Evolutionary conservation across 2,888 invertebrate genomes (phyloP).

Genomic region (Ochropacha duplaris): DNA sequence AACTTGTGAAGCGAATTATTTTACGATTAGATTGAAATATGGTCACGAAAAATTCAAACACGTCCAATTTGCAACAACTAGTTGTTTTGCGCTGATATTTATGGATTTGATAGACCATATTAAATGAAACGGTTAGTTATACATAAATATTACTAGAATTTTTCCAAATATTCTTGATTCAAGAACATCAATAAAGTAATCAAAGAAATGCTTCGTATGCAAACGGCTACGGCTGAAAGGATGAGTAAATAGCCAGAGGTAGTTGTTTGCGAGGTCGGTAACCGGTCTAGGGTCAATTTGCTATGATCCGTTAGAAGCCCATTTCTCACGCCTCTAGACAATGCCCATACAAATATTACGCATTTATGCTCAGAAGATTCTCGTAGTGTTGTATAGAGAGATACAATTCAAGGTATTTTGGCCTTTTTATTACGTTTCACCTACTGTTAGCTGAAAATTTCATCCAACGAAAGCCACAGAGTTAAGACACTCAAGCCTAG

Average conservation of each 20-base stretch:
- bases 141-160: background rate
- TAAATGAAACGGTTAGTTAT: background rate
- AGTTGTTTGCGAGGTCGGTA: constrained; percentile 26
- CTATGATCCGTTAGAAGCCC: constrained; percentile 29
- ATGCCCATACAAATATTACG: constrained; percentile 13
- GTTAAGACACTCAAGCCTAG: background rate
- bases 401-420: background rate
- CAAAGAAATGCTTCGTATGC: background rate
- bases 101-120: background rate
- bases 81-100: background rate
- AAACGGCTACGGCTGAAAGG: constrained; percentile 13
- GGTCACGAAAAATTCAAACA: background rate
- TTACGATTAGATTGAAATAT: background rate
- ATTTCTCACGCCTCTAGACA: constrained; percentile 40
- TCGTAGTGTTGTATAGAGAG: background rate
- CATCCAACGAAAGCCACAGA: no score
- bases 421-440: background rate
- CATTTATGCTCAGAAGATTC: background rate
- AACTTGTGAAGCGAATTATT: background rate
- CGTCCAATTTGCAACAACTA: background rate
- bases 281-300: constrained; percentile 38
- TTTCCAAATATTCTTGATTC: no score
- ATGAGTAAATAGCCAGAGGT: constrained; percentile 18
- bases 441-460: background rate
- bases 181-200: background rate